Conservation (phyloP, 2,797 vertebrate species). For the Syngnathus rostellatus region DNA sequence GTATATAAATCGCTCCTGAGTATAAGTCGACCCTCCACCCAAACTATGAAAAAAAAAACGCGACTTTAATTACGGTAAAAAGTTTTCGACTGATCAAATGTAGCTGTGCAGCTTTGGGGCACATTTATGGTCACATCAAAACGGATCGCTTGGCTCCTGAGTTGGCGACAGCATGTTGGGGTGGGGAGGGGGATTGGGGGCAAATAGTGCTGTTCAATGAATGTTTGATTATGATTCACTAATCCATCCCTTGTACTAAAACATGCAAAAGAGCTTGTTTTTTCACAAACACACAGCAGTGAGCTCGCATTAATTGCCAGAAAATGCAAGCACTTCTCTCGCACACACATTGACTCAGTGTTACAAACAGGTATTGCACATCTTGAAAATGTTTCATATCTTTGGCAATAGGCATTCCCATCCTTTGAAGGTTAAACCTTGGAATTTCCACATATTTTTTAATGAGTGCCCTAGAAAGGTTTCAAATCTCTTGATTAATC, state of each 20-base stretch:
- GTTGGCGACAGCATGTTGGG: neutral
- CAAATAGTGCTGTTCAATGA: too few relatives aligned
- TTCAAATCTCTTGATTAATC: neutral
- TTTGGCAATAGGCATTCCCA: neutral
- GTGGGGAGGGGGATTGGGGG: too few relatives aligned
- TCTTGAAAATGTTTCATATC: too few relatives aligned
- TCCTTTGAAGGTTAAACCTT: neutral
- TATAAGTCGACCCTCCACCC: too few relatives aligned
- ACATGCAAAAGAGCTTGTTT: neutral
- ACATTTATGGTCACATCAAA: neutral
- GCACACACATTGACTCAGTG: too few relatives aligned
- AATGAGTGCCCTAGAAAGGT: neutral
- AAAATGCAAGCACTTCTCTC: too few relatives aligned
- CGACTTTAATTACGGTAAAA: neutral
- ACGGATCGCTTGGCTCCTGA: neutral
- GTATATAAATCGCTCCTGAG: too few relatives aligned
- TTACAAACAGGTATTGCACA: too few relatives aligned
- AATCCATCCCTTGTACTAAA: neutral
- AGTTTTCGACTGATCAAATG: neutral
- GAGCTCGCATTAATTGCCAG: too few relatives aligned
- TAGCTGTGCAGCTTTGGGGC: neutral
- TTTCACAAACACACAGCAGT: neutral
- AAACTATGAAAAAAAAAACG: too few relatives aligned
- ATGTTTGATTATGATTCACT: neutral
- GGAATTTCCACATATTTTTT: constrained; percentile 1